Base-by-base conservation (phyloP, 2,113 vertebrate species). In the Naja naja region DNA sequence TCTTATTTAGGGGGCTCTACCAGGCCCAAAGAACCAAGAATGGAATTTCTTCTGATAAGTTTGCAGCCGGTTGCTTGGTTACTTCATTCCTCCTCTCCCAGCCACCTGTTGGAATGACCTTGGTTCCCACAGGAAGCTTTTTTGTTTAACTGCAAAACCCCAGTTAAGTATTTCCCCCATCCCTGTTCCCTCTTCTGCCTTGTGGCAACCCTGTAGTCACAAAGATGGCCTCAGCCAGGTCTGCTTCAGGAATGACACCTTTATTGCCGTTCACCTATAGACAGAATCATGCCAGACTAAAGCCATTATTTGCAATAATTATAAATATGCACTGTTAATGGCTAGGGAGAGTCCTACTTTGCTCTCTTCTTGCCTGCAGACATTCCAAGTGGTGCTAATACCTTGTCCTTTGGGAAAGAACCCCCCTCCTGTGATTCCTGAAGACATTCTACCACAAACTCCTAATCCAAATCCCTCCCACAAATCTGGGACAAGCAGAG, bases 401-500 rank as follows among this genome's bases (percentile, higher is more conserved):
- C 30, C 30, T 69, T n/a, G 1, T 5, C 5, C 1, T 69, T 14
- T n/a, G 30, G 30, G 64, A 34, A 69, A n/a, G 11, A 60, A 9
- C 25, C 22, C 0, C 64, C 64, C 5, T 69, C 64, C 64, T 18
- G 14, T 69, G 30, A 34, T 34, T 69, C 64, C 64, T 69, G 30
- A 34, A 69, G 64, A 34, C 12, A 6, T 34, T 34, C 30, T 5
- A 69, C n/a, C 30, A 69, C 64, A 34, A 81, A 39, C 34, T 0
- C 16, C 39, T 81, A 81, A 81, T 39, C 69, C 69, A 81, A 81
- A 81, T 23, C n/a, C 34, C 54, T 43, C 12, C 43, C 43, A 64
- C 18, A 14, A 6, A 34, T 69, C 43, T 91, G 87, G 1, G 89
- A 43, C 93, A 22, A 94, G 95, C 92, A 30, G 2, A 58, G 92